These are phyloP conservation scores for Sitobion miscanthi DNA, from an alignment of 1,140 invertebrate species.

Conservation along the genomic window DNA sequence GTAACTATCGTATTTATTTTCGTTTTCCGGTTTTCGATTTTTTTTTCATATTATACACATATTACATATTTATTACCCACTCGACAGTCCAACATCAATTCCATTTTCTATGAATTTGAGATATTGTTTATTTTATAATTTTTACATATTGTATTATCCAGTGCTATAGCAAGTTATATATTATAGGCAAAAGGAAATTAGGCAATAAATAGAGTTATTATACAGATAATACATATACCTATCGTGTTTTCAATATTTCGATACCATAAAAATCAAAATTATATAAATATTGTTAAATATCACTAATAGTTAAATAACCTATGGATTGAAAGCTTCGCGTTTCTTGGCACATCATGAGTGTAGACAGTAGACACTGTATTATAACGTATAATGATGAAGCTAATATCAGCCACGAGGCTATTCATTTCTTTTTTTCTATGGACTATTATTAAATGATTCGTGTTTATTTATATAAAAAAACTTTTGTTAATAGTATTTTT, in stretches of 20 bases:
- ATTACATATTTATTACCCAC: background rate
- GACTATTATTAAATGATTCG: background rate
- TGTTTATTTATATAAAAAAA: background rate
- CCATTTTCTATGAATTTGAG: background rate
- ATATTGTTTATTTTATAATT: background rate
- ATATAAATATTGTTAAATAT: background rate
- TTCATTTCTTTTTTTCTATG: background rate
- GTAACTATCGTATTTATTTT: background rate
- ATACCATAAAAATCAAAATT: background rate
- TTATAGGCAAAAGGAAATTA: background rate
- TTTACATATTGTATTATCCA: background rate
- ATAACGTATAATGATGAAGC: background rate
- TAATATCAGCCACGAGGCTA: background rate
- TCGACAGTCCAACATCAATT: background rate
- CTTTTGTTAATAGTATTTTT: background rate
- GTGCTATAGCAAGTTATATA: too few relatives aligned
- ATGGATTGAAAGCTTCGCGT: background rate
- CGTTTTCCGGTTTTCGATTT: background rate
- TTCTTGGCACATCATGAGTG: background rate
- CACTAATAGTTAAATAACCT: background rate
- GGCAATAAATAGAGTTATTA: background rate
- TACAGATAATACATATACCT: background rate
- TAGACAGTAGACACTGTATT: conserved; percentile 6
- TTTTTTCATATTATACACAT: background rate
- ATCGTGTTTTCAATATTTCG: background rate